Percentiles rank a stretch among this genome's conserved stretches.
phyloP scores from a whole-genome alignment of 2,113 vertebrate species.

The Sapajus apella region DNA sequence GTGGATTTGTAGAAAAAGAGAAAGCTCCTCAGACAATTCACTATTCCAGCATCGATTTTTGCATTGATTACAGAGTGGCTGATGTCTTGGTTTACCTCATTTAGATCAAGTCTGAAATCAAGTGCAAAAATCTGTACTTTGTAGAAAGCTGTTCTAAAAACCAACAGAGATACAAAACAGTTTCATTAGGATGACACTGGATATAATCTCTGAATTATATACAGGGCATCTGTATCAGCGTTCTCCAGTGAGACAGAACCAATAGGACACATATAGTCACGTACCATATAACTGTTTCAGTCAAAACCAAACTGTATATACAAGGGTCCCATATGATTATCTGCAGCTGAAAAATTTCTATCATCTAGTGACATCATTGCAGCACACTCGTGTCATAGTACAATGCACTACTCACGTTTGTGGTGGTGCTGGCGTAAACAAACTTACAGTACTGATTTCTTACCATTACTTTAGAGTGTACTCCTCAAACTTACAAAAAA shows the following conservation, averaged over 20 bases:
- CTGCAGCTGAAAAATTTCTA: neutral
- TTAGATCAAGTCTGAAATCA: neutral
- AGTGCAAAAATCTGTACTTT: neutral
- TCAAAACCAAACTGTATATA: neutral
- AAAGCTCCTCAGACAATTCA: neutral
- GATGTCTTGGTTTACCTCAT: neutral
- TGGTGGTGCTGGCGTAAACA: neutral
- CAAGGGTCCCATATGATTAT: neutral
- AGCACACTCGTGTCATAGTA: neutral
- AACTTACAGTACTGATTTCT: neutral
- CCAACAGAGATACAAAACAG: neutral
- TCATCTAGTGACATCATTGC: neutral
- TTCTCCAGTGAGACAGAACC: neutral
- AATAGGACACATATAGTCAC: neutral
- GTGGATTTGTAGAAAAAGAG: neutral
- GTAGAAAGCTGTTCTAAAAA: slow-evolving; percentile 24
- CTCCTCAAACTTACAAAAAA: neutral
- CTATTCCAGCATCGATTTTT: neutral
- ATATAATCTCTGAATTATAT: neutral
- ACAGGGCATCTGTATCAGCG: neutral
- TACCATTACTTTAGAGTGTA: neutral
- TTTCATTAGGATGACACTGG: neutral
- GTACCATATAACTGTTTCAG: neutral
- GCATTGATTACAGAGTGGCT: neutral
- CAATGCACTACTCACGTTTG: neutral